Percentiles rank a stretch among this genome's conserved stretches.
Evolutionary conservation across 2,113 vertebrate species (phyloP).

Genomic region (Desmodus rotundus): DNA sequence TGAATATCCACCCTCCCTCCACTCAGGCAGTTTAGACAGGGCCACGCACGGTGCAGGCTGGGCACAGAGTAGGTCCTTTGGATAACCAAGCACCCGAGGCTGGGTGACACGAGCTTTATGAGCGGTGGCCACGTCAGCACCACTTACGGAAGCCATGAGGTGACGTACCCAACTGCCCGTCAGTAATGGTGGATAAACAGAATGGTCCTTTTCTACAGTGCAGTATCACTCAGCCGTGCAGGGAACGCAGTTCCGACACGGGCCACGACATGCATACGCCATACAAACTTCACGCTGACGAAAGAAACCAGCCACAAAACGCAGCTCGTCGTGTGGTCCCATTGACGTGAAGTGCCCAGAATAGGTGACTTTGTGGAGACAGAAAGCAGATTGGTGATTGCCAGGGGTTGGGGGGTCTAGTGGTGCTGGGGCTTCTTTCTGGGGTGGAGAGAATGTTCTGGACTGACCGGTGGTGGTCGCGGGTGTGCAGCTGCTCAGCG

Average conservation of each 20-base stretch:
- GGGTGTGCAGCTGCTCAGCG: fast-evolving
- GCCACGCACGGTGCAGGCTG: fast-evolving
- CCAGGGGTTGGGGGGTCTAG: fast-evolving
- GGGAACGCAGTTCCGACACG: fast-evolving
- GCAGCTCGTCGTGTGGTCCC: fast-evolving
- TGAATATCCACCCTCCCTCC: fast-evolving
- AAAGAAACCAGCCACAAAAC: fast-evolving
- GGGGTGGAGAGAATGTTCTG: background rate
- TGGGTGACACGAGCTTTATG: background rate
- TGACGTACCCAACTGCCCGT: fast-evolving
- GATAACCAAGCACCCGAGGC: fast-evolving
- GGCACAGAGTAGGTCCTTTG: background rate
- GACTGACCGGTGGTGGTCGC: background rate
- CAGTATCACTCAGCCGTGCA: fast-evolving
- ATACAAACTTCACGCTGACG: fast-evolving
- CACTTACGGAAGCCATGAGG: background rate
- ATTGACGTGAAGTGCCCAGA: fast-evolving
- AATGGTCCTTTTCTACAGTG: fast-evolving
- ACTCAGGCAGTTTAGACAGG: background rate
- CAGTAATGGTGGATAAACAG: background rate
- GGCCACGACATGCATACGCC: fast-evolving
- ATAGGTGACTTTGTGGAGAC: fast-evolving
- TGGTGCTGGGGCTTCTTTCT: background rate
- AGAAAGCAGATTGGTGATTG: fast-evolving
- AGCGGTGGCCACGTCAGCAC: fast-evolving